Evolutionary conservation across 53 echinoderm and acorn worm species (phyloP).

Genomic region (Stichopus horrens): DNA sequence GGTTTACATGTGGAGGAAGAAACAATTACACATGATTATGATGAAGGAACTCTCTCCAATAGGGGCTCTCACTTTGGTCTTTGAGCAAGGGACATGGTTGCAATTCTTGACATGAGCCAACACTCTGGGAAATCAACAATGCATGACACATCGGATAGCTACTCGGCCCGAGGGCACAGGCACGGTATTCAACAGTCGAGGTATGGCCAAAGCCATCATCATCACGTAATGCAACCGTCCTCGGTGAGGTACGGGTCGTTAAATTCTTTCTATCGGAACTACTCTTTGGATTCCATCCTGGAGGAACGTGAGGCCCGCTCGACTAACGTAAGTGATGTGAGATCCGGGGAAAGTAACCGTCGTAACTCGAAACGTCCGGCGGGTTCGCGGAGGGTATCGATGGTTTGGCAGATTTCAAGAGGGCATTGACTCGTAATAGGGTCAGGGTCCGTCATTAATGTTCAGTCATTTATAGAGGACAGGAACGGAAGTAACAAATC

Average conservation of each 20-base stretch:
- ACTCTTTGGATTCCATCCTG: slow-evolving; percentile 35
- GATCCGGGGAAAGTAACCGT: background rate
- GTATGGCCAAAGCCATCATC: slow-evolving; percentile 21
- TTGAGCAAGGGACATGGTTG: background rate
- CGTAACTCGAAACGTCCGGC: no score
- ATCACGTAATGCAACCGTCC: slow-evolving; percentile 5
- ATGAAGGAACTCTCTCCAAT: no score
- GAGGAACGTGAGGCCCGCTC: slow-evolving; percentile 28
- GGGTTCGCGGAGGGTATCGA: no score
- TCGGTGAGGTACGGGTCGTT: background rate
- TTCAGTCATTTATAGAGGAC: no score
- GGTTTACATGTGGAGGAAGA: no score
- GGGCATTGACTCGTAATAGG: no score
- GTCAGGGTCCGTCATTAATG: no score
- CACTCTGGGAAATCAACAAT: background rate
- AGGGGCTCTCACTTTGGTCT: background rate
- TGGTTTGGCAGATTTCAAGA: no score
- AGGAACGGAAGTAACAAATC: no score
- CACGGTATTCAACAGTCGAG: background rate
- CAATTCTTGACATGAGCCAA: background rate
- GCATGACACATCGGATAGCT: slow-evolving; percentile 27
- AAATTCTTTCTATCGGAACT: slow-evolving; percentile 31
- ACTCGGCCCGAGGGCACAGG: background rate
- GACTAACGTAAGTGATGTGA: slow-evolving; percentile 5
- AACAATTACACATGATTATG: no score